Evolutionary conservation across 2,888 invertebrate species (phyloP), one percentile per base, ranked within the genome.

Genomic region (Aspidiotus destructor): DNA sequence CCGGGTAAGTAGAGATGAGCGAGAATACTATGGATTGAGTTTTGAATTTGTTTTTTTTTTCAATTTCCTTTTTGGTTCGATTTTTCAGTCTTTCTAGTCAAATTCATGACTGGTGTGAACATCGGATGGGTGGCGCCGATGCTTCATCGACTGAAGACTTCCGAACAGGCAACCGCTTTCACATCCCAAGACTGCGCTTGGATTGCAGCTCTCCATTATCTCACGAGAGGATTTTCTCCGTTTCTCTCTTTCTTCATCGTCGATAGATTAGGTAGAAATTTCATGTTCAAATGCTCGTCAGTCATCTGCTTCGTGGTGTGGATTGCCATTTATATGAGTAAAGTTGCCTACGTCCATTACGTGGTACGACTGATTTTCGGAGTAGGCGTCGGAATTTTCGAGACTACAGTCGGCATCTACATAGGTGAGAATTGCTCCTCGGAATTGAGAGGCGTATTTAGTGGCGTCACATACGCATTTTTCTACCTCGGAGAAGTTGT

Each of bases 391-490:
- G 73, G 73, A 5, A 70, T 71, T 15, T 71, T 71, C 7, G 73
- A 73, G 48, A 72, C 72, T 10, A 70, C 70, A 7, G 70, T 70
- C 1, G 71, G 72, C 10, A 55, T 72, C 42, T 73, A 73, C 60
- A 70, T 73, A 2, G 73, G 70, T 10, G 73, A 73, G 69, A 62
- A 44, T 15, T 44, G 62, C 9, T 52, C 62, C 7, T 13, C 62
- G 9, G 13, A 62, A 44, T 16, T 62, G 11, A 42, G 52, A 48
- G 62, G 62, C 16, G 16, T 44, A 8, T 52, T 62, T 9, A 8
- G 15, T 28, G 52, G 11, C 28, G 28, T 62, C 8, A 48, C 13
- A 3, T 5, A 2, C 7, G 8, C 42, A 17, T 62, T 52, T n/a
- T 62, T 62, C 17, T 62, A 16, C 8, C 11, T 17, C 11, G 62